Evolutionary conservation across 1,140 invertebrate genomes (phyloP).

Genomic region (Zaprionus capensis): DNA sequence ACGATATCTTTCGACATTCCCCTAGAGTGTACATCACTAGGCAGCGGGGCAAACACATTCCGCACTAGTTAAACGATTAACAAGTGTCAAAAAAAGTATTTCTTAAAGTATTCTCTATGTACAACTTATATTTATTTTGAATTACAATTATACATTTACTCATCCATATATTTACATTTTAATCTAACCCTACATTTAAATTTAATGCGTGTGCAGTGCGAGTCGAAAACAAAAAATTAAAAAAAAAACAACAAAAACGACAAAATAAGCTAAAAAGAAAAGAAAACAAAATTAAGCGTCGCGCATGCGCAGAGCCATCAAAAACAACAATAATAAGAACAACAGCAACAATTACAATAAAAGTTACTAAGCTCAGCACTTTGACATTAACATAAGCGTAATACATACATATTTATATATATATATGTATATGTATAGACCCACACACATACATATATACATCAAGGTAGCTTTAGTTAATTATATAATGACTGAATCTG

Average conservation of each 20-base stretch:
- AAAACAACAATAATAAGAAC: conserved; percentile 22
- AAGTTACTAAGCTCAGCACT: conserved; percentile 43
- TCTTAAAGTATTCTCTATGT: conserved; percentile 53
- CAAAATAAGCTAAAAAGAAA: not conserved
- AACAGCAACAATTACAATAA: conserved; percentile 40
- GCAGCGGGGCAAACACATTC: conserved; percentile 46
- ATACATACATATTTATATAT: not conserved
- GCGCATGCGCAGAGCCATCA: conserved; percentile 32
- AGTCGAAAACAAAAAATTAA: conserved; percentile 5
- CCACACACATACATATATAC: conserved; percentile 6
- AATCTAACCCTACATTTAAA: not conserved
- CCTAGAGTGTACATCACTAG: conserved; percentile 25
- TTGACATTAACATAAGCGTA: conserved; percentile 26
- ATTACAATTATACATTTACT: conserved; percentile 20
- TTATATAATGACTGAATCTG: conserved; percentile 62
- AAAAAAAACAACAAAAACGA: conserved; percentile 17
- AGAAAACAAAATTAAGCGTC: not conserved
- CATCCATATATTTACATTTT: conserved; percentile 36
- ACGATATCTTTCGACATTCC: conserved; percentile 16
- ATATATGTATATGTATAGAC: not conserved
- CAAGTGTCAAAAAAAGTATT: conserved; percentile 54
- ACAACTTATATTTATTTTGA: conserved; percentile 35
- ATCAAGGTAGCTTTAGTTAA: conserved; percentile 41
- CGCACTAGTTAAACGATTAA: conserved; percentile 48
- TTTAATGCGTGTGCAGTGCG: conserved; percentile 26